These are phyloP conservation scores for Luperina nickerlii DNA, from an alignment of 2,888 invertebrate genomes.

Conservation along the genomic window DNA sequence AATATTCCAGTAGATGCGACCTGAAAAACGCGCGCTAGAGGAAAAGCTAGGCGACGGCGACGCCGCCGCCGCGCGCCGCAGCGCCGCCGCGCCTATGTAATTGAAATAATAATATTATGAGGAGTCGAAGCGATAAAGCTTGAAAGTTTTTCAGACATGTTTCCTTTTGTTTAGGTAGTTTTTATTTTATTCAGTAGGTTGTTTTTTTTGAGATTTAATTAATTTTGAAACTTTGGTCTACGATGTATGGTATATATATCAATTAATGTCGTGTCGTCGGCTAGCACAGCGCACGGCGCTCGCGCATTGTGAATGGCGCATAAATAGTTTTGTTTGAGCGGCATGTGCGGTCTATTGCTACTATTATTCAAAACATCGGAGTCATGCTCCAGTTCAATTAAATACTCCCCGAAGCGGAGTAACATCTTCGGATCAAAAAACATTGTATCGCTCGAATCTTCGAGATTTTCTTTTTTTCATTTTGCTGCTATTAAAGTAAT, in stretches of 20 bases:
- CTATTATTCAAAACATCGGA: constrained; percentile 85
- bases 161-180: neutral
- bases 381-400: constrained; percentile 86
- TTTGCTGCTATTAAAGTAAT: constrained; percentile 87
- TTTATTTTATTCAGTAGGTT: too few species aligned
- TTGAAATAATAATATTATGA: neutral
- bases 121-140: neutral
- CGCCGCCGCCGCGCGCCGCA: too few species aligned
- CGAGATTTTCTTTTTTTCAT: constrained; percentile 74
- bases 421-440: constrained; percentile 80
- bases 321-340: constrained; percentile 76
- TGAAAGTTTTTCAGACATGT: neutral
- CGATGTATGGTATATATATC: constrained; percentile 30
- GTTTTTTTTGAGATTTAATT: neutral
- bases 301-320: constrained; percentile 59
- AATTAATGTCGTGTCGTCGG: constrained; percentile 53
- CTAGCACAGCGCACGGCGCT: constrained; percentile 42
- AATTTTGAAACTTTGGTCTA: neutral
- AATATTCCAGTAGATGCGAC: neutral
- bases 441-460: constrained; percentile 80
- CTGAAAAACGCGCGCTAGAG: neutral
- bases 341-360: constrained; percentile 82
- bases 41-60: neutral
- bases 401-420: constrained; percentile 80
- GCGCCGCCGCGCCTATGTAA: too few species aligned